Base-by-base conservation (phyloP, 2,797 vertebrate species). In the Acanthurus leucopareius region DNA sequence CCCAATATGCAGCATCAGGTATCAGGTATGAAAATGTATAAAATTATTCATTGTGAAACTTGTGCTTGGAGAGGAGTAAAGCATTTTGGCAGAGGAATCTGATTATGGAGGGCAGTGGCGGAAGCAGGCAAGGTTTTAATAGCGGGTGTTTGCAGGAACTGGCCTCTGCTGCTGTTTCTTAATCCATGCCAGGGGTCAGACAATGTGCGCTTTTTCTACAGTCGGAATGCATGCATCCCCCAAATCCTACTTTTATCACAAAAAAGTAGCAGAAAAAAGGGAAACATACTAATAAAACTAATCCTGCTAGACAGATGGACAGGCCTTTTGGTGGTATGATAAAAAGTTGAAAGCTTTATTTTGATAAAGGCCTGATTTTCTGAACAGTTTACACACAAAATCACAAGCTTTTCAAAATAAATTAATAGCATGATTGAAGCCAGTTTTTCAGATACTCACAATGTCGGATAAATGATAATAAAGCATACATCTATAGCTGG, bases 161-260 rank as follows among this genome's bases (percentile, higher is more conserved):
- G 38, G 57, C 47, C 51, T n/a, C 56, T 32, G 15, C 72, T 68
- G 65, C 77, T 63, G 71, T 76, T 77, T 81, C 65, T 57, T 69
- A 89, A 82, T 86, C 84, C 83, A 68, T 32, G 11, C 14, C 67
- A 74, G 75, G 72, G 81, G 86, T 89, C 88, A 91, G 57, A 83
- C 68, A 61, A 62, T 69, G 49, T 65, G 73, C 44, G 38, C 40
- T 25, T 75, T 75, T 58, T 67, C 56, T 42, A 16, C 68, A 77
- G 75, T 38, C 45, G 57, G 61, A 76, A 9, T 14, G 42, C 57
- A 58, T 32, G 40, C 56, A 61, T 14, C 69, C 28, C n/a, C 15
- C 65, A 86, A 72, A 85, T 77, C 74, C 64, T 38, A 16, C 67
- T 73, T 75, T 73, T 64, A 80, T 84, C 72, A 79, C 40, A 45